Evolutionary conservation across 1,140 invertebrate species (phyloP).

Genomic region (Camponotus vicinus): DNA sequence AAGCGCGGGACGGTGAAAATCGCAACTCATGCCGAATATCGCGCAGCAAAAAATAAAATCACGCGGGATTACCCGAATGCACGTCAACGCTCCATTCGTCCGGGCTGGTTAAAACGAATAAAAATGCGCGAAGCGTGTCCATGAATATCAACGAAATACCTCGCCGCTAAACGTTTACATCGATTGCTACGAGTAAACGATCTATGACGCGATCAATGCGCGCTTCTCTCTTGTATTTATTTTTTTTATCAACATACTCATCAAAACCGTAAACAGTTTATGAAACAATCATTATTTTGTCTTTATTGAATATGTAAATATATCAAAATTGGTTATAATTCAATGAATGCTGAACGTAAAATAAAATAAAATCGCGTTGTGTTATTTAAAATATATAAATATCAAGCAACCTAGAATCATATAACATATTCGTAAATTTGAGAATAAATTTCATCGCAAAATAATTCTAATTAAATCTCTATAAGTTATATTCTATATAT

Average conservation of each 20-base stretch:
- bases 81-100: slow-evolving; percentile 54
- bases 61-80: slow-evolving; percentile 48
- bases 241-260: neutral
- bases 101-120: slow-evolving; percentile 53
- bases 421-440: neutral
- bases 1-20: slow-evolving; percentile 50
- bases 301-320: slow-evolving; percentile 11
- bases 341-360: neutral
- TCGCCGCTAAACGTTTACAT: slow-evolving; percentile 43
- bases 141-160: slow-evolving; percentile 54
- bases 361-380: neutral
- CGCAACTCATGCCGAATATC: slow-evolving; percentile 46
- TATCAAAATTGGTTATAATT: slow-evolving; percentile 5
- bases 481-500: neutral
- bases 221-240: too few species aligned
- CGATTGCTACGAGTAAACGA: slow-evolving; percentile 35
- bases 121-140: slow-evolving; percentile 48
- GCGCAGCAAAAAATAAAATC: slow-evolving; percentile 58
- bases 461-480: neutral
- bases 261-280: slow-evolving; percentile 32
- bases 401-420: too few species aligned
- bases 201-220: slow-evolving; percentile 42
- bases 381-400: neutral
- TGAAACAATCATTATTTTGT: slow-evolving; percentile 30
- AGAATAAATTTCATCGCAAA: neutral